Evolutionary conservation across 1,140 invertebrate genomes (phyloP), one percentile per base, ranked within the genome.

Genomic region (Paracyclopina nana): DNA sequence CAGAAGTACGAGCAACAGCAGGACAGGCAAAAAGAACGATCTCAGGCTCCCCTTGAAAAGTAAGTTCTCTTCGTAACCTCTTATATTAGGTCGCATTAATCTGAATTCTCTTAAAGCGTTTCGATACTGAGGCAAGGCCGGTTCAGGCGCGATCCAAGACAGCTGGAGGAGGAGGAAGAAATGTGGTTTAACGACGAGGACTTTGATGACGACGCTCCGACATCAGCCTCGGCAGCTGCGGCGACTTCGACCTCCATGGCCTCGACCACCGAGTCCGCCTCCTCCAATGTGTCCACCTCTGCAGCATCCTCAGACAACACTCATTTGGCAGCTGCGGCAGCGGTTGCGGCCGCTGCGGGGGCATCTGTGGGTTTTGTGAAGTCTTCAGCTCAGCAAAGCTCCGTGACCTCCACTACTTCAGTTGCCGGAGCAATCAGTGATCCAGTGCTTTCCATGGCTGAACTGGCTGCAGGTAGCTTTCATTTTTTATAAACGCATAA

Each of bases 151-250:
- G 90, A 96, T 68, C 80, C 84, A 54, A 71, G 88, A 38, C 79
- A 90, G 60, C 72, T 94, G 54, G 90, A 96, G 42, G 88, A 95
- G 60, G 91, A 97, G 58, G 91, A 97, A 63, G 91, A 96, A 65
- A 87, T 92, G 75, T 97, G 90, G 90, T 96, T 96, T 66, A 91
- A 91, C 62, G 84, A 92, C 59, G 88, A 95, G 56, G 88, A 94
- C 61, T 88, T 92, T 59, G 78, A 85, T 57, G 67, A 70, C 31
- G 87, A 94, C 60, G 66, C 65, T 61, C 72, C 76, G 54, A 69
- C 72, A 31, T 48, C 45, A 4, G 27, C 45, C 3, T 4, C 11
- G 14, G 11, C 45, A 40, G 14, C 20, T n/a, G 5, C 34, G 3
- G 34, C 34, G 4, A 38, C 5, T 38, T 38, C 34, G 34, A 38